Conservation (phyloP, 37 sponge, comb jelly and placozoan species). For the Diacarnus erythraeanus region DNA sequence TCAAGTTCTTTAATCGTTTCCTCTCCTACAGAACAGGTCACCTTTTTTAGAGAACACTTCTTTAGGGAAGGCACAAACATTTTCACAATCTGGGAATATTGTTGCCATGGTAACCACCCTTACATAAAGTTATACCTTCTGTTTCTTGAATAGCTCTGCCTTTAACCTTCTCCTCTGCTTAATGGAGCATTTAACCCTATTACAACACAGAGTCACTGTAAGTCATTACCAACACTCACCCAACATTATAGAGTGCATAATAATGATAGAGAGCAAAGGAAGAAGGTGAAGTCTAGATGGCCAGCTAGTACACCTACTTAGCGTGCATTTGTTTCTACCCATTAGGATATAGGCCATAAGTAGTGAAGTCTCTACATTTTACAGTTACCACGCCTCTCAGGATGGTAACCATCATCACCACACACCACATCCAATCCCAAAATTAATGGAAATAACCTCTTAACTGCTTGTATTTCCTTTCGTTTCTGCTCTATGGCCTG, state of each 20-base stretch:
- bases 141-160: constrained; percentile 14
- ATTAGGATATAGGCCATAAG: no score
- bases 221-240: not conserved
- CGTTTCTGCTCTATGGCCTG: constrained; percentile 3
- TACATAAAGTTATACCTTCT: constrained; percentile 17
- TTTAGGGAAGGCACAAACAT: no score
- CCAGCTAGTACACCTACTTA: no score
- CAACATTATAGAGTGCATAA: not conserved
- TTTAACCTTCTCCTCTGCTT: constrained; percentile 10
- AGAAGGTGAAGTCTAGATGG: no score
- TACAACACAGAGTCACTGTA: not conserved
- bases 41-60: no score
- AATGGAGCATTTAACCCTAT: not conserved
- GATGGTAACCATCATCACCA: no score
- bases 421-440: not conserved
- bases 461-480: not conserved
- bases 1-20: not conserved
- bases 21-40: constrained; percentile 10
- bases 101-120: no score
- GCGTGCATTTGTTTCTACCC: no score
- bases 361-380: no score
- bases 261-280: no score
- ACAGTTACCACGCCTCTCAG: no score
- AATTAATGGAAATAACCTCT: constrained; percentile 5
- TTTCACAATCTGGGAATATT: no score